Evolutionary conservation across 2,888 invertebrate genomes (phyloP).

Genomic region (Drosophila limbata): DNA sequence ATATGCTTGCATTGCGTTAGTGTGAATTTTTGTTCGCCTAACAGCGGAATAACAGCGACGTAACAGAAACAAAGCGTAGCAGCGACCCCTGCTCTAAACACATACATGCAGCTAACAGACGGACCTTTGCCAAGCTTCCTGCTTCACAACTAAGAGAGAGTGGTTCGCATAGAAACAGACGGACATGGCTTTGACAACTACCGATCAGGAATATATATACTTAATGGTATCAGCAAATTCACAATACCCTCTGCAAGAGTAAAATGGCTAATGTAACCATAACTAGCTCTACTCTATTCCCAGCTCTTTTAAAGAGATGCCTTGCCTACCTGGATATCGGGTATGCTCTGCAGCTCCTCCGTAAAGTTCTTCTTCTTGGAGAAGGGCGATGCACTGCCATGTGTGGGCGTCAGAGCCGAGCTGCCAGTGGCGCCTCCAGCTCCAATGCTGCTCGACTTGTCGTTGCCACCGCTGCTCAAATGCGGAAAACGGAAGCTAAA

Average conservation of each 20-base stretch:
- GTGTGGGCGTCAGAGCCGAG: conserved; percentile 60
- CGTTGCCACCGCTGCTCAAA: conserved; percentile 78
- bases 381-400: conserved; percentile 84
- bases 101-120: too few relatives aligned
- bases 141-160: too few relatives aligned
- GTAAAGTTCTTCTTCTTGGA: conserved; percentile 92
- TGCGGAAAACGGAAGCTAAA: conserved; percentile 92
- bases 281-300: conserved; percentile 8
- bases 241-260: neutral
- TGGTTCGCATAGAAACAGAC: neutral
- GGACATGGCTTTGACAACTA: neutral
- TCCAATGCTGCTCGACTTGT: conserved; percentile 64
- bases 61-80: too few relatives aligned
- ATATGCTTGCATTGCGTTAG: too few relatives aligned
- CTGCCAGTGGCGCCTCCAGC: conserved; percentile 49
- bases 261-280: neutral
- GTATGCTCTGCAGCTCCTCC: conserved; percentile 93
- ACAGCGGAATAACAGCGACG: too few relatives aligned
- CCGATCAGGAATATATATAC: neutral
- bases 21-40: too few relatives aligned
- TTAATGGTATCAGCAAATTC: neutral
- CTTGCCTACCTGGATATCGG: conserved; percentile 92
- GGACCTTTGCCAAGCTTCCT: too few relatives aligned
- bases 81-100: too few relatives aligned
- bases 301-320: neutral